Percentiles rank a stretch among this genome's conserved stretches.
Evolutionary conservation across 2,113 vertebrate species (phyloP).

Genomic region (Chunga burmeisteri): DNA sequence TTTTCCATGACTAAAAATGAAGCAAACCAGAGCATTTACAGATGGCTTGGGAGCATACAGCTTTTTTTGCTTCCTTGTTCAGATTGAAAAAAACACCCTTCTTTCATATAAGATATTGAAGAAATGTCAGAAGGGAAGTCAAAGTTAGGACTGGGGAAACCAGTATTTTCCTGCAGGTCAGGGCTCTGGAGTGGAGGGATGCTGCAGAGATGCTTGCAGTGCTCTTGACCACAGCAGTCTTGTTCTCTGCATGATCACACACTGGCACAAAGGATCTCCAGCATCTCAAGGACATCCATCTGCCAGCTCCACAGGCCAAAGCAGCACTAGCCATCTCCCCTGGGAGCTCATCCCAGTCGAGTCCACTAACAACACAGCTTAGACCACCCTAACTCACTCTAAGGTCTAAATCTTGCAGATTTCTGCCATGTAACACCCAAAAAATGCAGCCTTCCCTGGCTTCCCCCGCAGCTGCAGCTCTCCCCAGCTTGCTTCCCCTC

Average conservation of each 20-base stretch:
- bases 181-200: background rate
- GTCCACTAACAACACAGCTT: background rate
- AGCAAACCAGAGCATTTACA: background rate
- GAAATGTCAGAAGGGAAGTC: background rate
- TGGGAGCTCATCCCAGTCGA: background rate
- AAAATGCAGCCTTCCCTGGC: background rate
- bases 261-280: background rate
- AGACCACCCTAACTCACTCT: background rate
- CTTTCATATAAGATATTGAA: no score
- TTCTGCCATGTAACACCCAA: background rate
- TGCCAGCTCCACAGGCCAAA: background rate
- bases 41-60: background rate
- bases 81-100: background rate
- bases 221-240: background rate
- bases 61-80: background rate
- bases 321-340: background rate
- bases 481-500: background rate
- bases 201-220: background rate
- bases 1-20: background rate
- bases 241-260: background rate
- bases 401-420: background rate
- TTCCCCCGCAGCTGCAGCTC: background rate
- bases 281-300: fast-evolving
- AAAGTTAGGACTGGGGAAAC: background rate
- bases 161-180: background rate